These are phyloP conservation scores for Desmodus rotundus DNA, from an alignment of 2,113 vertebrate genomes.

Conservation along the genomic window DNA sequence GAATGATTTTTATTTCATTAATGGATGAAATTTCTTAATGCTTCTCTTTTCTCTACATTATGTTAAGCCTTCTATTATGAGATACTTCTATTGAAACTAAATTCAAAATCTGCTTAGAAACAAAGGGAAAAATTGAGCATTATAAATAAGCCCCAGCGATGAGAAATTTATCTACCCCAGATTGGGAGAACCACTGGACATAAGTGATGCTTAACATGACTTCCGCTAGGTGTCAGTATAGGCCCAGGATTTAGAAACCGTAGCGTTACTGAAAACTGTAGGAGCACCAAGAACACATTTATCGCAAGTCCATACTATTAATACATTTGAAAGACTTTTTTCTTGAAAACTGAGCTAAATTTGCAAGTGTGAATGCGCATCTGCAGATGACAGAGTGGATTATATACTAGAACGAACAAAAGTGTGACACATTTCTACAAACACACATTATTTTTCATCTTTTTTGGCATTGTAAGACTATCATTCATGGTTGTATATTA, in stretches of 20 bases:
- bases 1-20: background rate
- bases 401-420: conserved; percentile 40
- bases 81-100: background rate
- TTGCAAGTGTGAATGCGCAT: conserved; percentile 37
- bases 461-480: background rate
- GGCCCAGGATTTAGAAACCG: conserved; percentile 4
- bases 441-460: background rate
- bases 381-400: background rate
- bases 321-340: conserved; percentile 17
- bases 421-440: background rate
- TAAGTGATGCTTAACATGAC: background rate
- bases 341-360: conserved; percentile 50
- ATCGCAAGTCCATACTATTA: background rate
- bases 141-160: background rate
- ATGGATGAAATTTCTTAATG: background rate
- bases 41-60: background rate
- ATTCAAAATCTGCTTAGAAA: background rate
- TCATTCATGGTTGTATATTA: background rate
- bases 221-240: conserved; percentile 61
- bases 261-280: background rate
- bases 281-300: background rate
- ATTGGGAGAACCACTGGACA: background rate
- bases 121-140: background rate
- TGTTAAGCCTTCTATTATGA: background rate
- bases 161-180: background rate